Percentiles rank a stretch among this genome's conserved stretches.
Evolutionary conservation across 1,140 invertebrate species (phyloP).

Genomic region (Harpegnathos saltator): DNA sequence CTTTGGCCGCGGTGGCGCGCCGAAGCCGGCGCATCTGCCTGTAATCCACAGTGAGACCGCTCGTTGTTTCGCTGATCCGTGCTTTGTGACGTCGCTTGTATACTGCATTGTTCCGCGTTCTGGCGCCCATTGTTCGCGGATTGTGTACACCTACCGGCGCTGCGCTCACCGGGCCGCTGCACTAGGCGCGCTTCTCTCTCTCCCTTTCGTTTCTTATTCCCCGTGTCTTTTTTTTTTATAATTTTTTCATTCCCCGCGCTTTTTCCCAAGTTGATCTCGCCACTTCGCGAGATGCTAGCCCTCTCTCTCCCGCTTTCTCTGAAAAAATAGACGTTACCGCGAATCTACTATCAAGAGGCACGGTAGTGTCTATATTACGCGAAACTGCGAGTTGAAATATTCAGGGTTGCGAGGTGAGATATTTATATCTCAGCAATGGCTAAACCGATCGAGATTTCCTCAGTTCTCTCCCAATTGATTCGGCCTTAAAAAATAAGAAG

Average conservation of each 20-base stretch:
- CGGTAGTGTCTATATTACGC: no score
- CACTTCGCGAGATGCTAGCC: slow-evolving; percentile 1
- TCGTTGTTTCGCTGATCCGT: slow-evolving; percentile 84
- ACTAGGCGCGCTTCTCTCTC: slow-evolving; percentile 53
- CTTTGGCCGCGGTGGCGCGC: slow-evolving; percentile 2
- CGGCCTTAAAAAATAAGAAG: no score
- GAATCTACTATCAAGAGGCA: no score
- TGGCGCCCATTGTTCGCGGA: slow-evolving; percentile 70
- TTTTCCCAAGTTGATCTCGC: not conserved
- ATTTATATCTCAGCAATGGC: no score
- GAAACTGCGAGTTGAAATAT: no score
- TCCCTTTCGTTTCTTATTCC: not conserved
- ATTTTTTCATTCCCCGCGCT: not conserved
- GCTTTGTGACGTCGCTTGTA: slow-evolving; percentile 80
- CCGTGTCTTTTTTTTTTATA: slow-evolving; percentile 12
- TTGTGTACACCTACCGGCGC: slow-evolving; percentile 74
- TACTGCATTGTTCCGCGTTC: slow-evolving; percentile 75
- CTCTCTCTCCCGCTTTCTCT: no score
- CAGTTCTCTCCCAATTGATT: no score
- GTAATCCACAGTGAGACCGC: slow-evolving; percentile 84
- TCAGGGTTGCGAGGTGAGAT: no score
- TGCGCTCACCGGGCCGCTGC: slow-evolving; percentile 55
- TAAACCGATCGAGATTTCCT: no score
- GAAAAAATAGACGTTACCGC: no score
- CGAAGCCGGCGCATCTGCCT: slow-evolving; percentile 80